phyloP scores from a whole-genome alignment of 2,113 vertebrate genomes.

The Pagrus major region DNA sequence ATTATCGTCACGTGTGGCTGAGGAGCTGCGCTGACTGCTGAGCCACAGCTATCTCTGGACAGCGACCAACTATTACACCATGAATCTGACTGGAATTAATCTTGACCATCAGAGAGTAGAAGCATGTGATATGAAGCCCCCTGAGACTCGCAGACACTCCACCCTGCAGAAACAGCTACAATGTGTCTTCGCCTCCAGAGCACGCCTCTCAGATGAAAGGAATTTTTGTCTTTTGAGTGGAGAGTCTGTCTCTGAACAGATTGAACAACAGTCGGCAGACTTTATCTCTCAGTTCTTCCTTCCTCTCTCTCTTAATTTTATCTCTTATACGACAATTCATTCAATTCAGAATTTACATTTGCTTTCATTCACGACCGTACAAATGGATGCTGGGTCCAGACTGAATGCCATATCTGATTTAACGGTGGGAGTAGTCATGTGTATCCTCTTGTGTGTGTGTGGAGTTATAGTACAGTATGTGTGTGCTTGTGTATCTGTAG shows the following conservation, averaged over 20 bases:
- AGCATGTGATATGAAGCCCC: conserved; percentile 37
- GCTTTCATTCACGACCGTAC: neutral
- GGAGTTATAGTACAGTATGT: neutral
- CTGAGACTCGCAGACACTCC: conserved; percentile 48
- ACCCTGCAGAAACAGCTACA: conserved; percentile 35
- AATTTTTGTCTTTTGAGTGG: conserved; percentile 11
- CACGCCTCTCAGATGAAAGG: conserved; percentile 59
- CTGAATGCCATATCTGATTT: conserved; percentile 7
- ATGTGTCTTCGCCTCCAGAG: conserved; percentile 19
- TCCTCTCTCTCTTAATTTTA: neutral
- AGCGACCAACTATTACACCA: conserved; percentile 41
- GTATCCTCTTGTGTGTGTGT: neutral
- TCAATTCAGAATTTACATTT: neutral
- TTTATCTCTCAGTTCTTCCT: conserved; percentile 22
- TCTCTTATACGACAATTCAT: neutral
- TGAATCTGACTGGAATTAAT: conserved; percentile 52
- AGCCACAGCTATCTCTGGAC: conserved; percentile 46
- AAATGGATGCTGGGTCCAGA: conserved; percentile 3
- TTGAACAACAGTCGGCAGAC: neutral
- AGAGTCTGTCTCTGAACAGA: conserved; percentile 16
- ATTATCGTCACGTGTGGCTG: neutral
- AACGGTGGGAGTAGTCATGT: neutral
- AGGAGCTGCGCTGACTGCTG: conserved; percentile 10
- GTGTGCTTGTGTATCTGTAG: neutral
- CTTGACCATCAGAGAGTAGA: conserved; percentile 32